Evolutionary conservation across 1,140 invertebrate species (phyloP).

Genomic region (Lasaia peninsularis): DNA sequence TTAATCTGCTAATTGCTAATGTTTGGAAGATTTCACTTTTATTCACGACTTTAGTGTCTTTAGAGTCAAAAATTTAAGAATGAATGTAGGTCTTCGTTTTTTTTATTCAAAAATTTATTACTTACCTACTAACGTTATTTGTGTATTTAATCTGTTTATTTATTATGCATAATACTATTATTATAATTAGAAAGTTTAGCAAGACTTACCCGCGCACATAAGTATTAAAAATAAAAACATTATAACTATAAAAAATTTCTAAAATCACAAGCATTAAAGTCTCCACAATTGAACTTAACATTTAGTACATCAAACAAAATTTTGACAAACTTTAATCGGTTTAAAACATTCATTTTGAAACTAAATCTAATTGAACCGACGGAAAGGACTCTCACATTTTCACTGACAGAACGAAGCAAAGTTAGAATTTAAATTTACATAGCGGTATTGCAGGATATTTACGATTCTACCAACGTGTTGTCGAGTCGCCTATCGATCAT

Average conservation of each 20-base stretch:
- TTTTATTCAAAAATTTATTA: too few relatives aligned
- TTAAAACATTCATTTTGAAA: slow-evolving; percentile 64
- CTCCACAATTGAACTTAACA: slow-evolving; percentile 43
- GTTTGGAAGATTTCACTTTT: too few relatives aligned
- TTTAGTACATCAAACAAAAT: slow-evolving; percentile 47
- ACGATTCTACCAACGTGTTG: slow-evolving; percentile 51
- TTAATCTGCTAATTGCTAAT: too few relatives aligned
- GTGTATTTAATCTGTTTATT: too few relatives aligned
- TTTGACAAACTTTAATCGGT: slow-evolving; percentile 51
- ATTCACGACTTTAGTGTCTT: too few relatives aligned
- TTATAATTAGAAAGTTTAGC: slow-evolving; percentile 22
- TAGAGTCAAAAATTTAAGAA: too few relatives aligned
- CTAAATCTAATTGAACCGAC: slow-evolving; percentile 60
- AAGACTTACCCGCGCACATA: slow-evolving; percentile 50
- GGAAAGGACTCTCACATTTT: slow-evolving; percentile 64
- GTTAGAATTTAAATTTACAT: slow-evolving; percentile 71
- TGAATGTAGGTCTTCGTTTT: too few relatives aligned
- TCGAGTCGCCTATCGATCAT: slow-evolving; percentile 49
- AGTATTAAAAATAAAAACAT: slow-evolving; percentile 58
- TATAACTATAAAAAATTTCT: slow-evolving; percentile 41
- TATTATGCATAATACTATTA: background rate
- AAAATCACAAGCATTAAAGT: slow-evolving; percentile 45
- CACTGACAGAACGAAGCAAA: slow-evolving; percentile 51
- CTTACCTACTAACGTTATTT: too few relatives aligned
- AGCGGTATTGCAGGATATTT: slow-evolving; percentile 62